Base-by-base conservation (phyloP, 2,113 vertebrate species). In the Rafetus swinhoei region DNA sequence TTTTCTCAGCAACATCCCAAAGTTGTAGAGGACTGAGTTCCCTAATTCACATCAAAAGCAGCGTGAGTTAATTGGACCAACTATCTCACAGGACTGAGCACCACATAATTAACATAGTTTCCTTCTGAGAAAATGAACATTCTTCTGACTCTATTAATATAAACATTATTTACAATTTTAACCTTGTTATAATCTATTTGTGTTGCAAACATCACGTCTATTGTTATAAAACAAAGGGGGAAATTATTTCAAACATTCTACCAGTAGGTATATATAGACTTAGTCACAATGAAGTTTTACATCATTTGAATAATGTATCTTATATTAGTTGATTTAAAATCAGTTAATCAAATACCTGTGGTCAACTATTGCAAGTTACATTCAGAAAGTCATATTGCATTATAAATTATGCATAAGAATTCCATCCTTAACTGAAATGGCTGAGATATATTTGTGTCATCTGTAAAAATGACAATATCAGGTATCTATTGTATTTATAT, bases 241-340 rank as follows among this genome's bases (percentile, higher is more conserved):
- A 90, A 87, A 80, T 56, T 81, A 85, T 39, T 83, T 85, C 35
- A 24, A 84, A 29, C 9, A 55, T n/a, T 84, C 76, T 59, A 79
- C 45, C 72, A 93, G 22, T 84, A 89, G 83, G 88, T 65, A 95
- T 85, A 95, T 90, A 7, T 62, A 89, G 35, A 91, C 86, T 81
- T 52, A 92, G 84, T 55, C 77, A 77, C 54, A 79, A 85, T 82
- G 56, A 96, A 96, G 92, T 79, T 95, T 93, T 74, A 16, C 50
- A 85, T 94, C 57, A 95, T 80, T 95, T 62, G 85, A 95, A 93
- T 94, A 96, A 93, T 22, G 24, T 29, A 84, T 92, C 19, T 54
- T 93, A 72, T 55, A 96, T 84, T 95, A 90, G 96, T 96, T 94
- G 95, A 62, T 81, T 95, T 84, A 87, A 92, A 90, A 94, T 79